Base-by-base conservation (phyloP, 37 sponge, comb jelly and placozoan genomes). In the Ianthella basta region DNA sequence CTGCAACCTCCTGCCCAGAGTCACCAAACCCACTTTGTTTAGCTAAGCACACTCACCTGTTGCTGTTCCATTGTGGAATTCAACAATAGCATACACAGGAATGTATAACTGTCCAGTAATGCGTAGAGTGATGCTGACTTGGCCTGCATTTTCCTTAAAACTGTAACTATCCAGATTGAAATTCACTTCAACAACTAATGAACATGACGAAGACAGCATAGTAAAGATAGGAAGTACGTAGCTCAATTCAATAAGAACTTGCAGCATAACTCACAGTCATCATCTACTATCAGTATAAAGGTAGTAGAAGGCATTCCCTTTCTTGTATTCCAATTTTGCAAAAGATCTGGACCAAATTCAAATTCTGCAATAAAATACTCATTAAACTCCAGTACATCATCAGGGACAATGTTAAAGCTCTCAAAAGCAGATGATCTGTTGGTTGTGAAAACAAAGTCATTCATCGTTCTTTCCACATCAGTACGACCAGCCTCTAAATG, bases 351-450 rank as follows among this genome's bases (percentile, higher is more conserved):
- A 69, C 70, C 27, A 35, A 30, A 13, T 1, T 30, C 70, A 69
- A 69, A 69, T 69, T 69, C 70, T 69, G 70, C 70, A 18, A n/a
- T 30, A 6, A 69, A 69, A 33, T 27, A 33, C 34, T 69, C 70
- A 69, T 69, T 33, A 69, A 32, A 69, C 34, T 69, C 70, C 34
- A 69, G 34, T 13, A 69, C 34, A 30, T 16, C 34, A 69, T 69
- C 70, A 69, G 10, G 4, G 12, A 32, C 33, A 30, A 69, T 69
- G 32, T 0, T 35, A 69, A 69, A 69, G 33, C 35, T 29, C 29
- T 1, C 4, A 30, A 35, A 18, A 16, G 27, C 29, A 10, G 34
- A 18, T 30, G 0, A 27, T 0, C 18, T 18, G 19, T 1, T 6
- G 1, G 70, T 6, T 32, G 27, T 69, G 34, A 69, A 69, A 33